Conservation (phyloP, 2,797 vertebrate genomes). For the Xiphorhynchus erythropygius region DNA sequence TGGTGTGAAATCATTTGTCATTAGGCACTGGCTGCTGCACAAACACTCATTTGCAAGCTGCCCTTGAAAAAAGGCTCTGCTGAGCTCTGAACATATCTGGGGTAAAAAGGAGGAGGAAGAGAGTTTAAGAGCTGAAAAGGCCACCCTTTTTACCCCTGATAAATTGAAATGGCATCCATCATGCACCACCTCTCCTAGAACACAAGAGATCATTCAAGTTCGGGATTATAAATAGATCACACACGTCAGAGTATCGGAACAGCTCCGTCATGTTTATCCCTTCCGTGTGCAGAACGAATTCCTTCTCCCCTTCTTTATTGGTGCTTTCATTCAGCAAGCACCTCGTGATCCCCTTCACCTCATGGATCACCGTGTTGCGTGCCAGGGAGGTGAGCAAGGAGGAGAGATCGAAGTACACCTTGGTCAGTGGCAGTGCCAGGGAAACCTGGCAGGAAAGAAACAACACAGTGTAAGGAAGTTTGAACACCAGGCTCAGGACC, state of each 20-base stretch:
- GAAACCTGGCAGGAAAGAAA: slow-evolving; percentile 77
- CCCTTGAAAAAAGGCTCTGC: slow-evolving; percentile 6
- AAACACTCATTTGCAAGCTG: background rate
- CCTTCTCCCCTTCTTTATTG: slow-evolving; percentile 77
- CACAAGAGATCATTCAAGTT: background rate
- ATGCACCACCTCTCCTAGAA: background rate
- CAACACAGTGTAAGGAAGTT: background rate
- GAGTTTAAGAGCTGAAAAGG: background rate
- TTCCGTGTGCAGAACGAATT: slow-evolving; percentile 86
- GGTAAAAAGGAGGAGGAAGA: background rate
- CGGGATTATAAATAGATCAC: background rate
- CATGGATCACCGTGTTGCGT: slow-evolving; percentile 82
- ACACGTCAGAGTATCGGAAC: slow-evolving; percentile 86
- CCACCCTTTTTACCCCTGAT: background rate
- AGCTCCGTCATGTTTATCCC: slow-evolving; percentile 94
- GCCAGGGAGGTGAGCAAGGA: slow-evolving; percentile 83
- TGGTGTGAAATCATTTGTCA: background rate
- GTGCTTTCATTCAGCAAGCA: slow-evolving; percentile 87
- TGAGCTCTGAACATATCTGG: background rate
- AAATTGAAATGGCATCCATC: background rate
- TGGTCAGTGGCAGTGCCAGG: slow-evolving; percentile 83
- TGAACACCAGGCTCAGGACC: background rate
- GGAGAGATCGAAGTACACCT: slow-evolving; percentile 90
- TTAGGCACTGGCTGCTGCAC: slow-evolving; percentile 2
- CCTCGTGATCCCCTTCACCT: slow-evolving; percentile 88